Evolutionary conservation across 1,140 invertebrate species (phyloP).

Genomic region (Diorhabda carinulata): DNA sequence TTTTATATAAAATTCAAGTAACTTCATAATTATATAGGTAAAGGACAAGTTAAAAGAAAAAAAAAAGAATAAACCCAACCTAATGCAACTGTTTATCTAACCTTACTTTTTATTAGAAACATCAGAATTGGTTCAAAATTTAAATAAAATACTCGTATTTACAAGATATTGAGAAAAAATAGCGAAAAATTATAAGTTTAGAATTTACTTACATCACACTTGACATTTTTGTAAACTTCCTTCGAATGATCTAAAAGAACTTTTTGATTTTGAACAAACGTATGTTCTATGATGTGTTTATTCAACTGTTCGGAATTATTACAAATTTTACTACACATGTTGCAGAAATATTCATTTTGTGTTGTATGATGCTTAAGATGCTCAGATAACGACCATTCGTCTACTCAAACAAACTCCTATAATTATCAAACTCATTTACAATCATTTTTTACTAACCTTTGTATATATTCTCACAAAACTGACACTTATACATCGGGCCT

Average conservation of each 20-base stretch:
- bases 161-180: too few species aligned
- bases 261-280: constrained; percentile 29
- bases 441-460: constrained; percentile 31
- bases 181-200: too few species aligned
- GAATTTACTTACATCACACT: constrained; percentile 34
- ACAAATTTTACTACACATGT: constrained; percentile 35
- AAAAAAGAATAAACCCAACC: too few species aligned
- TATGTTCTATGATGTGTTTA: constrained; percentile 35
- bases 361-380: constrained; percentile 44
- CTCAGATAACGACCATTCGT: constrained; percentile 45
- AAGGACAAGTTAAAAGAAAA: too few species aligned
- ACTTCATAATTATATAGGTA: too few species aligned
- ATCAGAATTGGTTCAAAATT: too few species aligned
- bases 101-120: too few species aligned
- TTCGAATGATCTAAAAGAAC: constrained; percentile 17
- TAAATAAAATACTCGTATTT: too few species aligned
- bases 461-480: constrained; percentile 45
- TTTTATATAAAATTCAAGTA: too few species aligned
- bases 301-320: constrained; percentile 30
- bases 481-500: constrained; percentile 40
- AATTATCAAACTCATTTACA: background rate
- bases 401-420: constrained; percentile 26
- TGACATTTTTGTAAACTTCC: constrained; percentile 4
- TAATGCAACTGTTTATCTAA: too few species aligned
- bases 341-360: constrained; percentile 42